These are phyloP conservation scores for Microcebus murinus DNA, from an alignment of 2,113 vertebrate genomes.

Conservation along the genomic window DNA sequence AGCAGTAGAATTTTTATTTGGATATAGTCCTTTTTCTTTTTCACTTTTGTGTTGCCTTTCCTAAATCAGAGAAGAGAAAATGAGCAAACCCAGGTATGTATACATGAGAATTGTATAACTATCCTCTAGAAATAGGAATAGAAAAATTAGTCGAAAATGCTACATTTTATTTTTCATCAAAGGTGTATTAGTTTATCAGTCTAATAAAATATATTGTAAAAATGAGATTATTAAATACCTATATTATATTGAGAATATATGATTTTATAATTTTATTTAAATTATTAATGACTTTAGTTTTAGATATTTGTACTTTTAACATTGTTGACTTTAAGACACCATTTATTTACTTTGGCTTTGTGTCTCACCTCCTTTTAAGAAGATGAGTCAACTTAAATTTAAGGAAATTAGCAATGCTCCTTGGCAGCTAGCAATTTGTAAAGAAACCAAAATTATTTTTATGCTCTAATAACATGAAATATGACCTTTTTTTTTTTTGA, in stretches of 20 bases:
- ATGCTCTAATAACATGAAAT: background rate
- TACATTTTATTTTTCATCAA: background rate
- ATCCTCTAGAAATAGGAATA: conserved; percentile 3
- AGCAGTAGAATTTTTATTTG: conserved; percentile 16
- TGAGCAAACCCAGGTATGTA: background rate
- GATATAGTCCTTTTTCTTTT: background rate
- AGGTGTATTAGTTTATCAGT: background rate
- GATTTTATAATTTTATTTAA: conserved; percentile 30
- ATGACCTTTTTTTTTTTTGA: background rate
- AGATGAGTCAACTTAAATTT: conserved; percentile 33
- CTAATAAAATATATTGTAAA: conserved; percentile 25
- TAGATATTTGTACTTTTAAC: background rate
- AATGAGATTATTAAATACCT: conserved; percentile 21
- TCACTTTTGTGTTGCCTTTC: conserved; percentile 17
- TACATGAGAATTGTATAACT: background rate
- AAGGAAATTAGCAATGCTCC: background rate
- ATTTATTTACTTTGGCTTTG: conserved; percentile 48
- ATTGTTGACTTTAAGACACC: background rate
- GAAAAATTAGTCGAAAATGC: conserved; percentile 6
- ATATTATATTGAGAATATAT: background rate
- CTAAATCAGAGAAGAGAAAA: conserved; percentile 35
- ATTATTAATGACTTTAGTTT: background rate
- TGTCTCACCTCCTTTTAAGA: conserved; percentile 32
- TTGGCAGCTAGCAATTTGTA: background rate
- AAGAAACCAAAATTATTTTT: conserved; percentile 48